These are phyloP conservation scores for Lamprologus ornatipinnis DNA, from an alignment of 2,113 vertebrate genomes.

Conservation along the genomic window DNA sequence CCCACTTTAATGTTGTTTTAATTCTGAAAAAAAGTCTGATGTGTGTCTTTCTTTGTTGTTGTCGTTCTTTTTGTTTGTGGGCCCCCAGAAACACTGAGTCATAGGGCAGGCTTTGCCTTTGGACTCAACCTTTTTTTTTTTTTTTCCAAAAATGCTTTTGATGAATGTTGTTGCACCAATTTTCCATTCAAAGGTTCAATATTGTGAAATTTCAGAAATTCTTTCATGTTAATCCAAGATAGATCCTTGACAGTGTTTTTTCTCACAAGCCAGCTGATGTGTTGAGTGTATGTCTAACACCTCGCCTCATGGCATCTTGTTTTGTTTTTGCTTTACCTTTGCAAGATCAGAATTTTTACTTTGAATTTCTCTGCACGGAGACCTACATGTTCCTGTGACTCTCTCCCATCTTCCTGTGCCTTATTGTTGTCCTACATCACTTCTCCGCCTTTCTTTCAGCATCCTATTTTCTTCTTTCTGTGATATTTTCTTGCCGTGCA, in stretches of 20 bases:
- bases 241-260: not conserved
- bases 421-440: not conserved
- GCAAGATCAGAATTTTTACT: not conserved
- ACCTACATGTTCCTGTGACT: not conserved
- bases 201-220: not conserved
- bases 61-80: not conserved
- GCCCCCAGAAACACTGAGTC: not conserved
- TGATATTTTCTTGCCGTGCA: not conserved
- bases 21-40: not conserved
- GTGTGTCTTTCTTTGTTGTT: not conserved
- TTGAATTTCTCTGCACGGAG: not conserved
- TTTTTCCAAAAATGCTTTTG: not conserved
- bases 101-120: not conserved
- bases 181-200: not conserved
- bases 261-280: not conserved
- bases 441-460: not conserved
- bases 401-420: not conserved
- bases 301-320: not conserved
- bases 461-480: not conserved
- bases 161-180: not conserved
- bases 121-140: not conserved
- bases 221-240: not conserved
- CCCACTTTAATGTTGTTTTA: not conserved
- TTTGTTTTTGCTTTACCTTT: not conserved
- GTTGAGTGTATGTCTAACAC: not conserved